phyloP scores from a whole-genome alignment of 30 jellyfish, hydroid and myxozoan species.

The Clytia hemisphaerica region DNA sequence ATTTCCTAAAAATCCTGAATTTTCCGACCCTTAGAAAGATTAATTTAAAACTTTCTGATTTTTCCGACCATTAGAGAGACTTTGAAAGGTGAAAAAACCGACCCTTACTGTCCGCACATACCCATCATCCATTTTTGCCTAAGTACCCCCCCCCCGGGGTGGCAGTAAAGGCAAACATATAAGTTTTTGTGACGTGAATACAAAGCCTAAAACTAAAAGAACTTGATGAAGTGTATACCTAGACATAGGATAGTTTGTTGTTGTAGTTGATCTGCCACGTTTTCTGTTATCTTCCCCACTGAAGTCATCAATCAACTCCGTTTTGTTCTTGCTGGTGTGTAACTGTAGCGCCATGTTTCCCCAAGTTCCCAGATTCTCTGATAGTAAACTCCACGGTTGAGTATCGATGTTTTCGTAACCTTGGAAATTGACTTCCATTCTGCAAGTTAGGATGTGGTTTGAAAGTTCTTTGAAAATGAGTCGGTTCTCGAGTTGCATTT shows the following conservation, averaged over 20 bases:
- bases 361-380: slow-evolving; percentile 92
- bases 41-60: no score
- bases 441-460: slow-evolving; percentile 67
- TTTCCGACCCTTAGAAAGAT: no score
- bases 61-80: no score
- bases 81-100: no score
- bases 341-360: slow-evolving; percentile 76
- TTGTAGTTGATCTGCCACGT: slow-evolving; percentile 13
- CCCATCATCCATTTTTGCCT: no score
- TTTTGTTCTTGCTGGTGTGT: slow-evolving; percentile 45
- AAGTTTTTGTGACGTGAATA: no score
- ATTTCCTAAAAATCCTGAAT: no score
- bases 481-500: slow-evolving; percentile 26
- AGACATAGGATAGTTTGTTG: background rate
- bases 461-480: slow-evolving; percentile 65
- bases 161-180: no score
- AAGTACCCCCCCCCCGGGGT: no score
- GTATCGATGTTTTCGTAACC: slow-evolving; percentile 77
- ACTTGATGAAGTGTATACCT: background rate
- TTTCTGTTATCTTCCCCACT: background rate
- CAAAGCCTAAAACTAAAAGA: background rate
- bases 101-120: no score
- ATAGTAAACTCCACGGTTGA: slow-evolving; percentile 80
- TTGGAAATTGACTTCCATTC: slow-evolving; percentile 66
- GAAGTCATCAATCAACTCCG: slow-evolving; percentile 25